phyloP scores from a whole-genome alignment of 1,140 invertebrate genomes.

The Papilio aristodemus region DNA sequence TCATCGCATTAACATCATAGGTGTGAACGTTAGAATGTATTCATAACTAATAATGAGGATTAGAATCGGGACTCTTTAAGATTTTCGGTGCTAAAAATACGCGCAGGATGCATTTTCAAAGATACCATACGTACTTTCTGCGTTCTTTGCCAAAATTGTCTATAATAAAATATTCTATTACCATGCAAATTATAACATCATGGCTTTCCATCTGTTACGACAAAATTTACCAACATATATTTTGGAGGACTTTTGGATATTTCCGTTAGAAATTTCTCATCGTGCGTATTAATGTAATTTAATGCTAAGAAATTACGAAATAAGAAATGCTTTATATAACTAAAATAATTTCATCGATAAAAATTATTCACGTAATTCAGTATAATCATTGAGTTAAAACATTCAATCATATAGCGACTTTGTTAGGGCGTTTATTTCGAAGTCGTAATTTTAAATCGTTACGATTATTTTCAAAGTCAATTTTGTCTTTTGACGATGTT shows the following conservation, averaged over 20 bases:
- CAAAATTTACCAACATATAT: slow-evolving; percentile 48
- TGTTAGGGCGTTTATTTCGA: neutral
- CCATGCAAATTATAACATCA: neutral
- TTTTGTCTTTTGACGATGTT: slow-evolving; percentile 54
- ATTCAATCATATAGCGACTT: neutral
- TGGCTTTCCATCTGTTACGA: slow-evolving; percentile 36
- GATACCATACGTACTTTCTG: neutral
- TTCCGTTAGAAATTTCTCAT: slow-evolving; percentile 58
- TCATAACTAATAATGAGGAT: too few species aligned
- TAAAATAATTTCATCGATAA: slow-evolving; percentile 33
- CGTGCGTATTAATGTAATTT: slow-evolving; percentile 41
- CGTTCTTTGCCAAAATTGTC: neutral
- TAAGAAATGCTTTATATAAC: slow-evolving; percentile 25
- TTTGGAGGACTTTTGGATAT: slow-evolving; percentile 63
- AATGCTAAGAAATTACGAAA: slow-evolving; percentile 43
- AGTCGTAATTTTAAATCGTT: neutral
- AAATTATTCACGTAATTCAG: slow-evolving; percentile 43
- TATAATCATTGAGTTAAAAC: slow-evolving; percentile 22
- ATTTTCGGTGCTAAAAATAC: neutral
- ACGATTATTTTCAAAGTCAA: slow-evolving; percentile 51
- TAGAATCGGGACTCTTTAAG: neutral
- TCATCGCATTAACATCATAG: too few species aligned
- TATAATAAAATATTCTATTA: neutral
- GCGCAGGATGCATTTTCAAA: neutral
- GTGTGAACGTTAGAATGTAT: too few species aligned